A percentile compares a stretch with the other conserved stretches of the same genome.
Conservation (phyloP, 2,797 vertebrate species). For the Ctenosaura bakeri region DNA sequence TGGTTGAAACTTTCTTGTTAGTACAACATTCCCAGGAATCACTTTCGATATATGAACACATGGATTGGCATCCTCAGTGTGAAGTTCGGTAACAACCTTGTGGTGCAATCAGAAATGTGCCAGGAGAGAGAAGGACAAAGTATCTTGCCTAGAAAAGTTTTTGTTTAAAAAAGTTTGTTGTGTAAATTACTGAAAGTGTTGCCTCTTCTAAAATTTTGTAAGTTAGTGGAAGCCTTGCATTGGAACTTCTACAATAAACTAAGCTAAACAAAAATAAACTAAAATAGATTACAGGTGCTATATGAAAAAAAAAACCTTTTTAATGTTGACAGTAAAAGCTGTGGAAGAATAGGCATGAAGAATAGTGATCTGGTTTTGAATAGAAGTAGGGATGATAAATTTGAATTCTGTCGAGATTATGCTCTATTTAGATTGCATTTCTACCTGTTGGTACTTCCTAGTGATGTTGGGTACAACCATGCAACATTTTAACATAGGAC, state of each 20-base stretch:
- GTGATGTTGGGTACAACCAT: not conserved
- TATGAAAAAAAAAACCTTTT: not conserved
- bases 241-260: not conserved
- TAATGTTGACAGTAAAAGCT: not conserved
- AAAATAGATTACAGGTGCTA: not conserved
- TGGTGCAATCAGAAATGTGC: slow-evolving; percentile 20
- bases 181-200: slow-evolving; percentile 47
- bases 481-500: no score
- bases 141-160: slow-evolving; percentile 25
- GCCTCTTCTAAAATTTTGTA: not conserved
- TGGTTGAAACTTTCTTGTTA: slow-evolving; percentile 20
- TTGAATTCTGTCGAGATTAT: not conserved
- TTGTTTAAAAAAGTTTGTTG: slow-evolving; percentile 39
- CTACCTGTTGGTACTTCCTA: no score
- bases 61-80: slow-evolving; percentile 33
- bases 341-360: not conserved
- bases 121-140: slow-evolving; percentile 30
- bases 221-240: not conserved
- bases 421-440: not conserved
- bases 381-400: not conserved
- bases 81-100: slow-evolving; percentile 59
- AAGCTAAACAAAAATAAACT: no score
- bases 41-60: not conserved
- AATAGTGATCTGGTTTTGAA: not conserved
- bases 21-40: slow-evolving; percentile 40